Evolutionary conservation across 2,888 invertebrate species (phyloP).

Genomic region (Horisme vitalbata): DNA sequence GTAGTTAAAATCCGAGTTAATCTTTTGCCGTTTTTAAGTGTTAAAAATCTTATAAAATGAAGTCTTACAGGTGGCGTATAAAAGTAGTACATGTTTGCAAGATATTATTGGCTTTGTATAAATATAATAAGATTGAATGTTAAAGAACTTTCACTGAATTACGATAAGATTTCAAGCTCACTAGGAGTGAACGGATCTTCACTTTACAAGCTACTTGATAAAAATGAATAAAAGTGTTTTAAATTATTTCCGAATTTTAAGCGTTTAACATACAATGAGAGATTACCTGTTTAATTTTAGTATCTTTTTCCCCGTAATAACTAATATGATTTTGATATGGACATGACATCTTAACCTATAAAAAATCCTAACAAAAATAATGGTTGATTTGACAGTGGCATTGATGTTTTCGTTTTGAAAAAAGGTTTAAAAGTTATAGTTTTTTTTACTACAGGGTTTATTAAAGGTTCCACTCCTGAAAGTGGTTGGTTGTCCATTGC

Average conservation of each 20-base stretch:
- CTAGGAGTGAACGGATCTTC: no score
- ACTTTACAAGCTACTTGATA: no score
- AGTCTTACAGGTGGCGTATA: conserved; percentile 46
- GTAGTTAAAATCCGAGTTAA: no score
- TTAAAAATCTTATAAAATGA: conserved; percentile 5
- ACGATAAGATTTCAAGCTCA: no score
- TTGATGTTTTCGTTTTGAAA: neutral
- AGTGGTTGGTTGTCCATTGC: no score
- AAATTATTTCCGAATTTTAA: no score
- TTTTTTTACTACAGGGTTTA: neutral
- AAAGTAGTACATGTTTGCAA: conserved; percentile 29
- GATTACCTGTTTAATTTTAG: conserved; percentile 52
- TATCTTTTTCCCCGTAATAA: conserved; percentile 48
- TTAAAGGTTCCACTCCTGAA: no score
- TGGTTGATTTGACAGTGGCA: conserved; percentile 23
- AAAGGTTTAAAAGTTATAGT: neutral
- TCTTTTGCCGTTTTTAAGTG: no score
- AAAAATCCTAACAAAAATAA: conserved; percentile 28
- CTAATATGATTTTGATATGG: conserved; percentile 76
- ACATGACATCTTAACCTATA: conserved; percentile 75
- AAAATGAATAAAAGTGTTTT: no score
- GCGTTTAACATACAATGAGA: conserved; percentile 11
- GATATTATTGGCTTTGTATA: neutral
- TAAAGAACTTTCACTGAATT: conserved; percentile 16
- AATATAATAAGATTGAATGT: neutral